These are phyloP conservation scores for Cygnus olor DNA, from an alignment of 2,797 vertebrate species.

Conservation along the genomic window DNA sequence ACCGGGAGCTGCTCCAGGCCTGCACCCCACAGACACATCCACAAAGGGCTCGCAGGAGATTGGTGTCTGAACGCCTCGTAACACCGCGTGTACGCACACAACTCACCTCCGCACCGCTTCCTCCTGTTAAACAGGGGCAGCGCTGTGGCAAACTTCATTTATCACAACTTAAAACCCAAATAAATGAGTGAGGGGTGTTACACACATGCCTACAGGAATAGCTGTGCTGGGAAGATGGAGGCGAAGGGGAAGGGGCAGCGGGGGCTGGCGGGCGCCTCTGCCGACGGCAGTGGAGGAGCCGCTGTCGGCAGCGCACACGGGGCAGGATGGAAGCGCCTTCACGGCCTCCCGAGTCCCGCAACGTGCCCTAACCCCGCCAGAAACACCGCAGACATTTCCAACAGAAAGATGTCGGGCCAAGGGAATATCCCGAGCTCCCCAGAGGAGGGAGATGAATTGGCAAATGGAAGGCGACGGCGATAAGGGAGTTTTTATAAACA, in stretches of 20 bases:
- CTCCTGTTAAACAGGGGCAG: not conserved
- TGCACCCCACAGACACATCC: accelerated
- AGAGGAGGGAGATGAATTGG: conserved; percentile 51
- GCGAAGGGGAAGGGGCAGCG: not conserved
- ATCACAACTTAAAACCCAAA: conserved; percentile 56
- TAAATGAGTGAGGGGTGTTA: not conserved
- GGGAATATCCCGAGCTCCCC: not conserved
- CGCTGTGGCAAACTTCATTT: conserved; percentile 15
- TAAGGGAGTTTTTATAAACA: conserved; percentile 79
- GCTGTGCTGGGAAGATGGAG: accelerated
- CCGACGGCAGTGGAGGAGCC: accelerated
- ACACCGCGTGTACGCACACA: not conserved
- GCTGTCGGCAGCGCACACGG: not conserved
- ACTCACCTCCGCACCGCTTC: not conserved
- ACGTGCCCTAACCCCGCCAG: not conserved
- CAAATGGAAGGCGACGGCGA: conserved; percentile 57
- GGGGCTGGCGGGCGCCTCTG: accelerated
- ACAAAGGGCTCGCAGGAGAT: not conserved
- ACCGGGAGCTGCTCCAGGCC: accelerated
- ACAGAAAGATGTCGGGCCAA: not conserved
- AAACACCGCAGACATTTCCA: not conserved
- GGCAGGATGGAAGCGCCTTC: not conserved
- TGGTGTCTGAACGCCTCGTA: accelerated
- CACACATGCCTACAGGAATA: not conserved
- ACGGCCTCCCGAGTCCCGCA: not conserved